A percentile compares a stretch with the other conserved stretches of the same genome.
phyloP scores from a whole-genome alignment of 1,140 invertebrate genomes.

The Heliothis subflexa region DNA sequence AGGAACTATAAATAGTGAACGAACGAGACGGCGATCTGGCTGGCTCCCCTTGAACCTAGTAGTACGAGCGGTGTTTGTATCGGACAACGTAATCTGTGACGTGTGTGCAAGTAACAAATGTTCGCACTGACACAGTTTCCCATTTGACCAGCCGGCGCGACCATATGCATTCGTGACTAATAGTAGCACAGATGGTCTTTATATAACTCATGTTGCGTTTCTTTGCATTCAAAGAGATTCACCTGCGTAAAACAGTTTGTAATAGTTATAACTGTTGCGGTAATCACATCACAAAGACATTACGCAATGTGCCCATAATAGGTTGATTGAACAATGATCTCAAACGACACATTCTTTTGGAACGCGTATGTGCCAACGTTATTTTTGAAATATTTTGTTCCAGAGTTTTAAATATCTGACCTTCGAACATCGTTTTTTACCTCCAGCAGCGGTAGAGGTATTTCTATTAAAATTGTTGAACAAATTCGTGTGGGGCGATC shows the following conservation, averaged over 20 bases:
- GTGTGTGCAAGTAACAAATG: slow-evolving; percentile 76
- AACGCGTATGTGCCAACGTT: slow-evolving; percentile 29
- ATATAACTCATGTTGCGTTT: slow-evolving; percentile 52
- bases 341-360: not conserved
- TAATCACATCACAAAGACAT: slow-evolving; percentile 33
- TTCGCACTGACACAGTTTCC: slow-evolving; percentile 83
- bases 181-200: slow-evolving; percentile 59
- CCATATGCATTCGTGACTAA: slow-evolving; percentile 73
- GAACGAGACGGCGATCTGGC: slow-evolving; percentile 80
- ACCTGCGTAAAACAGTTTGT: slow-evolving; percentile 45
- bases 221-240: slow-evolving; percentile 48
- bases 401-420: slow-evolving; percentile 30
- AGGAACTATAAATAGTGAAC: slow-evolving; percentile 83
- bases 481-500: slow-evolving; percentile 12
- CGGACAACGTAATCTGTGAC: slow-evolving; percentile 75
- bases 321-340: slow-evolving; percentile 5
- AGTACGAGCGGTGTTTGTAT: slow-evolving; percentile 66
- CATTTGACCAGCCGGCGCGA: slow-evolving; percentile 75
- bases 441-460: slow-evolving; percentile 1
- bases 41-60: slow-evolving; percentile 84
- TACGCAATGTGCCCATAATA: slow-evolving; percentile 9
- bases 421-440: slow-evolving; percentile 34
- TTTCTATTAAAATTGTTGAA: slow-evolving; percentile 24
- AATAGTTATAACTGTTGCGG: slow-evolving; percentile 22
- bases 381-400: slow-evolving; percentile 31